Base-by-base conservation (phyloP, 2,888 invertebrate species). In the Plebejus argus region DNA sequence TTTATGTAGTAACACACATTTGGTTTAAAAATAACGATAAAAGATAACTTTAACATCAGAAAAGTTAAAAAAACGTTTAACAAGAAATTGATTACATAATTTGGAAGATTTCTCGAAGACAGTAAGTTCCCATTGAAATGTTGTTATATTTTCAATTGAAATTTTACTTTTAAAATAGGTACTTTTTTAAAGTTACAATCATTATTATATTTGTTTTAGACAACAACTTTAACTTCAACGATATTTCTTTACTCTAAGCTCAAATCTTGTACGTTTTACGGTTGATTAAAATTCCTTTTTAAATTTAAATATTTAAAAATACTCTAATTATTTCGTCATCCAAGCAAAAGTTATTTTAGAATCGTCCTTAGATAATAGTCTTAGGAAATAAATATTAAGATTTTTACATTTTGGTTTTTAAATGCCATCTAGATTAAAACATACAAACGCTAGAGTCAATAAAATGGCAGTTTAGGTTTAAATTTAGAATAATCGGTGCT, bases 221-320 rank as follows among this genome's bases (percentile, higher is more conserved):
- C 58, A 72, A 28, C 49, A 74, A 23, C 45, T 74, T 28, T 39
- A 72, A 72, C 72, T 72, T 74, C 18, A 77, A 76, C 49, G 49
- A 77, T 70, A 77, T 70, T 70, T 78, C 81, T 70, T 78, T 82
- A 77, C 78, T 81, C 87, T 90, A 91, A 90, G 91, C 90, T 91
- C 90, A 83, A 82, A 78, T 86, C 84, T 90, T 91, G 89, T 89
- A 90, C 87, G 83, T 84, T 80, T 76, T 80, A 80, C 79, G 75
- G 18, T 76, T 76, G 84, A 85, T 81, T 84, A 85, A 83, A 85
- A 84, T 84, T 85, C 76, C 39, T 76, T 78, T 70, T 70, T 70
- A 33, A 76, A 56, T 70, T 49, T 53, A 18, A 18, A 53, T 53
- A 70, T 70, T 77, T 77, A 58, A 70, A 49, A 58, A 76, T 58